Base-by-base conservation (phyloP, 64 coral and sea anemone genomes). In the Stylophora pistillata region DNA sequence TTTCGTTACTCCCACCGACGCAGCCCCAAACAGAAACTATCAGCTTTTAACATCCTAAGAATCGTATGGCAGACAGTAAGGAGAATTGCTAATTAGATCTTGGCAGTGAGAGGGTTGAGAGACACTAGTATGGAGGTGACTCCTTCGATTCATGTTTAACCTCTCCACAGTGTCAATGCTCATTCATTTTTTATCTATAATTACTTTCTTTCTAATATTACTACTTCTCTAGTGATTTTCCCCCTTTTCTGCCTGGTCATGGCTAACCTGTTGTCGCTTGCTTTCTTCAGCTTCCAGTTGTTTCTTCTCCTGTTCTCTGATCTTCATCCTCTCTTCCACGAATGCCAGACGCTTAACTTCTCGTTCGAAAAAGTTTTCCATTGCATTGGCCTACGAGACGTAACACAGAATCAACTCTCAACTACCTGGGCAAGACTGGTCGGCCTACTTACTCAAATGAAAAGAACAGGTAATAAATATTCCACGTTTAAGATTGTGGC, bases 341-440 rank as follows among this genome's bases (percentile, higher is more conserved):
- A 98, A 98, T 21, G 90, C 82, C 54, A 98, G 74, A 70, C 96
- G 90, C 33, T 92, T 95, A 16, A 98, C 93, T 88, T 98, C 96
- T 54, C 96, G 90, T 75, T 98, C 96, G 31, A 98, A 98, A 30
- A 98, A 95, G 85, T 98, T 98, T 27, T 98, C 96, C 89, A 98
- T 95, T 13, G 94, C 75, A 75, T 78, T 95, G 55, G 87, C 90
- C 96, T 98, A 73, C 27, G 32, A 68, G 76, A 57, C 72, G 17
- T 28, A 88, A 31, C 57, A 28, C 28, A 27, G 32, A 25, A 53
- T 4, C 20, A 68, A 11, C 41, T 84, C 41, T 84, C 47, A 71
- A 41, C 23, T 25, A 16, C 30, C 64, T 72, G 65, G 64, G 37
- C 1, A 47, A 59, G 18, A 21, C 11, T 29, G 28, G 13, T 84